Percentiles rank a stretch among this genome's conserved stretches.
Evolutionary conservation across 2,797 vertebrate species (phyloP).

Genomic region (Phataginus tricuspis): DNA sequence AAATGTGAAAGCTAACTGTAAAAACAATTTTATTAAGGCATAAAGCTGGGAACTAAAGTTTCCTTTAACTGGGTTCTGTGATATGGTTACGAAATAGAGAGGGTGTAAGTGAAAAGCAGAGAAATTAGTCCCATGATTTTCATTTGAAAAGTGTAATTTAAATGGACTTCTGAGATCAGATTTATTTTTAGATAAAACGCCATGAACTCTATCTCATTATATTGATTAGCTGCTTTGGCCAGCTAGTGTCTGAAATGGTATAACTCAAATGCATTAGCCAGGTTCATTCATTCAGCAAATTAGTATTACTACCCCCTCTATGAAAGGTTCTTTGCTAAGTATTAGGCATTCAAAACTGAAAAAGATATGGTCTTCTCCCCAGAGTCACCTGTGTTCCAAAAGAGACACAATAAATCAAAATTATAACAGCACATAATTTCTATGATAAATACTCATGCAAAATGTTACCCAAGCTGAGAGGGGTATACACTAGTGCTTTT

Average conservation of each 20-base stretch:
- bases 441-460: background rate
- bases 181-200: constrained; percentile 64
- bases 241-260: constrained; percentile 12
- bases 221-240: constrained; percentile 47
- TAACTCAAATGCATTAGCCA: constrained; percentile 44
- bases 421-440: background rate
- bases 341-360: background rate
- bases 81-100: constrained; percentile 79
- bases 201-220: constrained; percentile 44
- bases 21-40: constrained; percentile 80
- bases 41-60: constrained; percentile 80
- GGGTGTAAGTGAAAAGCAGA: constrained; percentile 77
- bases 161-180: constrained; percentile 50
- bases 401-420: constrained; percentile 32
- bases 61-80: constrained; percentile 63
- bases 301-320: background rate
- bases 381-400: background rate
- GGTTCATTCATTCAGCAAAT: constrained; percentile 53
- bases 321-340: background rate
- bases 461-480: background rate
- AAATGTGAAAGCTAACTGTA: constrained; percentile 61
- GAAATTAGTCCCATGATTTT: constrained; percentile 60
- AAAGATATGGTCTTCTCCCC: background rate
- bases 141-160: constrained; percentile 58
- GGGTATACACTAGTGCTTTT: background rate